Conservation (phyloP, 2,797 vertebrate species). For the Knipowitschia caucasica region DNA sequence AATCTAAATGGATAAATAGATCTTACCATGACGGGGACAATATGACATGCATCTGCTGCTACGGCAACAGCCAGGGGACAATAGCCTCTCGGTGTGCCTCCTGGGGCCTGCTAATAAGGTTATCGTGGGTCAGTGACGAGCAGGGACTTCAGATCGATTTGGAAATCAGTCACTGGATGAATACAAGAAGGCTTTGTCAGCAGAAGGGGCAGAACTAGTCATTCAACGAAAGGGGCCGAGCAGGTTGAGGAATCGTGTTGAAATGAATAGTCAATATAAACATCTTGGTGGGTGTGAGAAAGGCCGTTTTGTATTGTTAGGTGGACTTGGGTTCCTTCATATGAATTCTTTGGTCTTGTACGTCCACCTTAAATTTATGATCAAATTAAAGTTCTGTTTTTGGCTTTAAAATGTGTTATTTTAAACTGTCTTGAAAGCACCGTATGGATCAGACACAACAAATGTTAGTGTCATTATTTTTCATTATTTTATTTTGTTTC, state of each 20-base stretch:
- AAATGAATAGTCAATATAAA: not conserved
- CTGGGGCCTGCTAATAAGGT: constrained; percentile 47
- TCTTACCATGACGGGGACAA: constrained; percentile 40
- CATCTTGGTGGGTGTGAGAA: not conserved
- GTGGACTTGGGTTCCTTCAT: not conserved
- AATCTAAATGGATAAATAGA: constrained; percentile 39
- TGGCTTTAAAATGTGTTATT: too few species aligned
- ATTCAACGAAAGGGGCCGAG: constrained; percentile 32
- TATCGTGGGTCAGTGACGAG: constrained; percentile 49
- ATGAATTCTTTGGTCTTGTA: not conserved
- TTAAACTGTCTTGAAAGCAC: too few species aligned
- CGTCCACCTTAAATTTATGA: not conserved
- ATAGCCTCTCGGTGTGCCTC: constrained; percentile 28
- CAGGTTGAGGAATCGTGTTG: not conserved
- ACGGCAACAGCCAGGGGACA: constrained; percentile 18
- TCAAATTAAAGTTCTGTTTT: too few species aligned
- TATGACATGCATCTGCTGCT: constrained; percentile 52
- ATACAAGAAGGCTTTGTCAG: constrained; percentile 14
- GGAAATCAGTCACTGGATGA: constrained; percentile 30
- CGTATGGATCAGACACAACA: too few species aligned
- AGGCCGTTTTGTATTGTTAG: not conserved
- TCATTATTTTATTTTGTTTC: too few species aligned
- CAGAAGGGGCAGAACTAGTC: constrained; percentile 8
- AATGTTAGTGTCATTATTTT: too few species aligned
- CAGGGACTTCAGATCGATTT: constrained; percentile 42